phyloP scores from a whole-genome alignment of 2,888 invertebrate species.

The Drosophila barbarae region DNA sequence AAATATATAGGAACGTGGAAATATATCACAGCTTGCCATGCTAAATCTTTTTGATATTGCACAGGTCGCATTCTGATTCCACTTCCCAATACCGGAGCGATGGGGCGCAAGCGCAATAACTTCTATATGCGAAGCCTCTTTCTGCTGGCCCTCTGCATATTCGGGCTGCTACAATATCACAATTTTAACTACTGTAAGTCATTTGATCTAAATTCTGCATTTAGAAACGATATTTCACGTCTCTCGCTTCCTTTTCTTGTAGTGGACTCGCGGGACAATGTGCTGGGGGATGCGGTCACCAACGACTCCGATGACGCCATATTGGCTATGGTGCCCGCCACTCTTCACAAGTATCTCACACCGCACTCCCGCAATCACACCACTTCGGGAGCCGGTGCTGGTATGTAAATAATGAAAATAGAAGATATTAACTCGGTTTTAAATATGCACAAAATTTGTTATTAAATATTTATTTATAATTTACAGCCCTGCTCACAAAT shows the following conservation, averaged over 20 bases:
- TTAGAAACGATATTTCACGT: not conserved
- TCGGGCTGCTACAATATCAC: slow-evolving; percentile 78
- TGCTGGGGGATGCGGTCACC: slow-evolving; percentile 78
- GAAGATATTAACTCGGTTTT: not conserved
- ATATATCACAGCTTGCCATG: not conserved
- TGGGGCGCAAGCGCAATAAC: slow-evolving; percentile 78
- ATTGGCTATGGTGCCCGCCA: slow-evolving; percentile 89
- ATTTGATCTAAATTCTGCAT: not conserved
- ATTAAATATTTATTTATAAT: too few relatives aligned
- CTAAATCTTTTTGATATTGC: slow-evolving; percentile 5
- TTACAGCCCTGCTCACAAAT: slow-evolving; percentile 5
- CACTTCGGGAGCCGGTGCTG: slow-evolving; percentile 40
- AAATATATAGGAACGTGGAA: slow-evolving; percentile 6
- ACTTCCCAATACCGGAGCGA: slow-evolving; percentile 79
- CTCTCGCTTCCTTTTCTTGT: not conserved
- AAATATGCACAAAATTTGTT: not conserved
- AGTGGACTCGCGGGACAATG: slow-evolving; percentile 80
- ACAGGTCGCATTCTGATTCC: slow-evolving; percentile 77
- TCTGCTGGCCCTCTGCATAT: slow-evolving; percentile 77
- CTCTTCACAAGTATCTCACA: slow-evolving; percentile 89
- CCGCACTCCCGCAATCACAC: slow-evolving; percentile 84
- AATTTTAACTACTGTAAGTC: slow-evolving; percentile 79
- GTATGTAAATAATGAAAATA: not conserved
- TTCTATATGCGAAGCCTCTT: slow-evolving; percentile 78
- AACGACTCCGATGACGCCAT: slow-evolving; percentile 90